Evolutionary conservation across 2,888 invertebrate species (phyloP).

Genomic region (Hemithea aestivaria): DNA sequence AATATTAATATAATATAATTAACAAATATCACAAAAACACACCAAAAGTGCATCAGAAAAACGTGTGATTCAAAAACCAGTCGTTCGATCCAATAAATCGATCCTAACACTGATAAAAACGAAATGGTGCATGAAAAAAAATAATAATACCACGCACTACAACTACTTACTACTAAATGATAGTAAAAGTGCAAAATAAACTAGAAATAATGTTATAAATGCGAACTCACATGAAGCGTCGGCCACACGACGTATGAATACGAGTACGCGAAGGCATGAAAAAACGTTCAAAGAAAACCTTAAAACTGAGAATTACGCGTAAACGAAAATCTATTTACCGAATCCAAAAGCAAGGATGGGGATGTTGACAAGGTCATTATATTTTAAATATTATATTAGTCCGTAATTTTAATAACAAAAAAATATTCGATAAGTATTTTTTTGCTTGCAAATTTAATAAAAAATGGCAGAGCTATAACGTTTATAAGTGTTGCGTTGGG

Average conservation of each 20-base stretch:
- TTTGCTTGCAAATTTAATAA: too few species aligned
- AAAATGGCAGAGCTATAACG: too few species aligned
- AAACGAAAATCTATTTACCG: slow-evolving; percentile 54
- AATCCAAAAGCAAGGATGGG: too few species aligned
- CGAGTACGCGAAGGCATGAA: slow-evolving; percentile 63
- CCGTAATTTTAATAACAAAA: too few species aligned
- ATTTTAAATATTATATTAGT: too few species aligned
- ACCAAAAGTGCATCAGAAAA: slow-evolving; percentile 33
- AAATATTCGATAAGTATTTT: too few species aligned
- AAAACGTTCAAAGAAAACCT: slow-evolving; percentile 67
- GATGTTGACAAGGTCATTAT: too few species aligned
- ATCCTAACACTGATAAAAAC: slow-evolving; percentile 46
- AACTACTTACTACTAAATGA: slow-evolving; percentile 49
- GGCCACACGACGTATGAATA: slow-evolving; percentile 61
- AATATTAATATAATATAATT: slow-evolving; percentile 49
- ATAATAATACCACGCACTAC: slow-evolving; percentile 57
- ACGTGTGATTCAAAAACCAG: too few species aligned
- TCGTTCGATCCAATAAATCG: slow-evolving; percentile 6
- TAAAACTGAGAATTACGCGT: slow-evolving; percentile 63
- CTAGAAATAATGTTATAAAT: slow-evolving; percentile 43
- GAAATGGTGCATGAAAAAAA: slow-evolving; percentile 71
- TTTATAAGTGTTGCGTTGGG: too few species aligned
- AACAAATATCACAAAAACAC: slow-evolving; percentile 36
- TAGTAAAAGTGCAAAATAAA: slow-evolving; percentile 63
- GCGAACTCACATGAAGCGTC: slow-evolving; percentile 75